A percentile compares a stretch with the other conserved stretches of the same genome.
phyloP scores from a whole-genome alignment of 2,888 invertebrate genomes.

The Tachystola acroxantha region DNA sequence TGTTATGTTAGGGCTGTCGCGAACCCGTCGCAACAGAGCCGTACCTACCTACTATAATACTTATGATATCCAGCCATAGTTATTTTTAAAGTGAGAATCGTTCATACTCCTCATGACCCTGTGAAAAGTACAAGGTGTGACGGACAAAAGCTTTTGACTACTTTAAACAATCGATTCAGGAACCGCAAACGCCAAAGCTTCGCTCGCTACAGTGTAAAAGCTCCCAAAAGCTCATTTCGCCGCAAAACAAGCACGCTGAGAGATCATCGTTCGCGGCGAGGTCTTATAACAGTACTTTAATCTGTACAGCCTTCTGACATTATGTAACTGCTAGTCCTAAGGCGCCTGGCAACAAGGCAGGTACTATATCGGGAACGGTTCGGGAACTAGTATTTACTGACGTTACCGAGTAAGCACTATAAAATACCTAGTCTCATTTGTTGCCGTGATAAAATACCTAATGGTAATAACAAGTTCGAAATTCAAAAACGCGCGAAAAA shows the following conservation, averaged over 20 bases:
- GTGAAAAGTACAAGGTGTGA: too few relatives aligned
- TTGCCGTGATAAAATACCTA: too few relatives aligned
- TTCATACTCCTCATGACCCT: too few relatives aligned
- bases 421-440: conserved; percentile 1
- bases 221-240: conserved; percentile 66
- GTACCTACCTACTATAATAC: too few relatives aligned
- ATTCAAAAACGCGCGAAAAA: not conserved
- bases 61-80: too few relatives aligned
- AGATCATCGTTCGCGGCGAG: conserved; percentile 73
- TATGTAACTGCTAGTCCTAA: conserved; percentile 70
- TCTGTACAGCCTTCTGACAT: conserved; percentile 57
- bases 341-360: conserved; percentile 38
- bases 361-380: conserved; percentile 1
- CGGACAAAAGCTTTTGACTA: too few relatives aligned
- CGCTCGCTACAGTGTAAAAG: conserved; percentile 45
- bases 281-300: conserved; percentile 75
- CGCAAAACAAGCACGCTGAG: conserved; percentile 64
- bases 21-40: too few relatives aligned
- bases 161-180: too few relatives aligned
- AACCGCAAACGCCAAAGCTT: too few relatives aligned
- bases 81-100: too few relatives aligned
- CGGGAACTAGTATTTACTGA: not conserved
- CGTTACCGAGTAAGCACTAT: not conserved
- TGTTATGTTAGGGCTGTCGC: too few relatives aligned
- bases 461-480: too few relatives aligned